phyloP scores from a whole-genome alignment of 1,140 invertebrate species.

The Physella acuta region DNA sequence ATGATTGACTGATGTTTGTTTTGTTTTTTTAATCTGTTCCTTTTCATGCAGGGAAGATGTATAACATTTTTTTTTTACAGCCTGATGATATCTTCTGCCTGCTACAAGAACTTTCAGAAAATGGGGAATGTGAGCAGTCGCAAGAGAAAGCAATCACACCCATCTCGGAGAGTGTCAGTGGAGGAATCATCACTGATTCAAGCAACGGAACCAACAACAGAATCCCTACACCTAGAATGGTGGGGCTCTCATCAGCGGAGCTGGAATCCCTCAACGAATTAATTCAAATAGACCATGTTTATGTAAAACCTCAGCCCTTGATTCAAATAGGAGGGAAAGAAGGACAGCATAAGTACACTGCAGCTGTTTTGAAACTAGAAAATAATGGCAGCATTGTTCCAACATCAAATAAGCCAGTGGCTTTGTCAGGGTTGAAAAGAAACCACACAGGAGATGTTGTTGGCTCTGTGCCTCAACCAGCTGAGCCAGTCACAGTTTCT shows the following conservation, averaged over 20 bases:
- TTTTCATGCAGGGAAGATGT: no score
- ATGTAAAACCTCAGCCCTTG: conserved; percentile 50
- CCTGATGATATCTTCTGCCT: conserved; percentile 46
- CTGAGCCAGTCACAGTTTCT: neutral
- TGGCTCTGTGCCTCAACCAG: neutral
- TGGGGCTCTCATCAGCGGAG: conserved; percentile 60
- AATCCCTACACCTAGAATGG: conserved; percentile 39
- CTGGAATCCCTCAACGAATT: conserved; percentile 61
- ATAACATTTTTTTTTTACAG: conserved; percentile 43
- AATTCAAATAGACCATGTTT: conserved; percentile 58
- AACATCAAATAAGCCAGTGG: neutral
- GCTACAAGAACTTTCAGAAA: conserved; percentile 38
- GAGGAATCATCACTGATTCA: conserved; percentile 16
- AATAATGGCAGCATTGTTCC: neutral
- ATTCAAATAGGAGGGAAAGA: conserved; percentile 5
- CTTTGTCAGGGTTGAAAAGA: neutral
- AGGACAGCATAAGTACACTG: conserved; percentile 6
- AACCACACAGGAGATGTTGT: neutral
- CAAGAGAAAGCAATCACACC: conserved; percentile 33
- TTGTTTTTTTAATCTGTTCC: no score
- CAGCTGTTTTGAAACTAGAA: neutral
- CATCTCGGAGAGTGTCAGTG: conserved; percentile 26
- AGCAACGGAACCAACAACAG: conserved; percentile 21
- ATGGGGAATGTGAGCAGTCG: conserved; percentile 18
- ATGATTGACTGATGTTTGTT: no score